phyloP scores from a whole-genome alignment of 2,888 invertebrate species.

The Pogonocherus hispidulus region DNA sequence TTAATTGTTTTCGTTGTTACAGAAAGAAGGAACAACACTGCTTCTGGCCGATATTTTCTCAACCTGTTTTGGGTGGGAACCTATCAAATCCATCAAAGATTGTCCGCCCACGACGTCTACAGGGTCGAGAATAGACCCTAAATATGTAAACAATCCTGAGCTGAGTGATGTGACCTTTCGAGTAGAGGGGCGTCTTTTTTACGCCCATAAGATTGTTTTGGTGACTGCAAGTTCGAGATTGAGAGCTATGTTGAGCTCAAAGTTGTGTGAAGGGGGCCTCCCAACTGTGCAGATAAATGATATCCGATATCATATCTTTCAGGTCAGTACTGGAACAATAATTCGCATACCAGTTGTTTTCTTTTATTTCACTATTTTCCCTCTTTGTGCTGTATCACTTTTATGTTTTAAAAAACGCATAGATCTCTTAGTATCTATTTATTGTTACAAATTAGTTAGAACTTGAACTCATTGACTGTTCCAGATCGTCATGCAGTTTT shows the following conservation, averaged over 20 bases:
- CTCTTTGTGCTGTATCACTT: no score
- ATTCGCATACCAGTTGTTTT: no score
- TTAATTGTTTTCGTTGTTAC: conserved; percentile 57
- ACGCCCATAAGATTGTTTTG: conserved; percentile 93
- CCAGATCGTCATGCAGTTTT: conserved; percentile 92
- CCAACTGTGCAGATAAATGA: conserved; percentile 94
- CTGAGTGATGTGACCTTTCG: conserved; percentile 93
- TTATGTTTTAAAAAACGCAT: no score
- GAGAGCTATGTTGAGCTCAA: conserved; percentile 86
- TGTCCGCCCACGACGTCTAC: conserved; percentile 75
- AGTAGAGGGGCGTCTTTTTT: conserved; percentile 91
- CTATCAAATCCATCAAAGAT: conserved; percentile 82
- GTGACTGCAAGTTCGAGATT: conserved; percentile 91
- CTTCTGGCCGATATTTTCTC: conserved; percentile 91
- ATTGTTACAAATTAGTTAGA: background rate
- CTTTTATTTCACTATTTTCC: no score
- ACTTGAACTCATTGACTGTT: conserved; percentile 45
- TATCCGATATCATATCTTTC: conserved; percentile 92
- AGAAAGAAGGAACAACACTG: conserved; percentile 91
- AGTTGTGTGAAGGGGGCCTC: conserved; percentile 80
- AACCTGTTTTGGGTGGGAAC: conserved; percentile 90
- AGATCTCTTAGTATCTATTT: background rate
- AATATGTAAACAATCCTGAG: conserved; percentile 94
- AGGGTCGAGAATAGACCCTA: conserved; percentile 88
- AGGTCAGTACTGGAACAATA: conserved; percentile 71